Evolutionary conservation across 2,888 invertebrate genomes (phyloP).

Genomic region (Chymomyza amoena): DNA sequence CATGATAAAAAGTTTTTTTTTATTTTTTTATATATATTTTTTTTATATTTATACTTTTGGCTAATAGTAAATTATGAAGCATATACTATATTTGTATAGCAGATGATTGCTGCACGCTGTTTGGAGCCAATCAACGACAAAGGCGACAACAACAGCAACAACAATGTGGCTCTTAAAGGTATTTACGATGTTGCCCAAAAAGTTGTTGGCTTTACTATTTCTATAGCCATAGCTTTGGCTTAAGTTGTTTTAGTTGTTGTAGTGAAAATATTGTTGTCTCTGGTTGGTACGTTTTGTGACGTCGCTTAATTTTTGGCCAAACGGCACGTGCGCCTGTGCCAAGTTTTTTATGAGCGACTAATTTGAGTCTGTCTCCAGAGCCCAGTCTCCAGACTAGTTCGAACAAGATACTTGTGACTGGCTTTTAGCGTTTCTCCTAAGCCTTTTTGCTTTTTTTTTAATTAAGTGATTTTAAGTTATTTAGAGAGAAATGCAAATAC

Average conservation of each 20-base stretch:
- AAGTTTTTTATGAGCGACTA: constrained; percentile 70
- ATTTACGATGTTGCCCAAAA: constrained; percentile 45
- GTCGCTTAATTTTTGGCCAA: constrained; percentile 49
- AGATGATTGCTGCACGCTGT: constrained; percentile 42
- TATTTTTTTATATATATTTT: constrained; percentile 8
- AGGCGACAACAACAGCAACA: constrained; percentile 21
- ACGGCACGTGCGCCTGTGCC: constrained; percentile 72
- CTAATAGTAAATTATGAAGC: constrained; percentile 70
- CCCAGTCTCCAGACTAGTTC: constrained; percentile 16
- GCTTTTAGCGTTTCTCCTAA: constrained; percentile 28
- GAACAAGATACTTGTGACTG: background rate
- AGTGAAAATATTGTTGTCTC: constrained; percentile 50
- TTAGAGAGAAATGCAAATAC: constrained; percentile 16
- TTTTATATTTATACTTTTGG: constrained; percentile 31
- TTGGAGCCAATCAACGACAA: constrained; percentile 62
- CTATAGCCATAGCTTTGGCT: constrained; percentile 1
- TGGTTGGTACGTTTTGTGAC: constrained; percentile 44
- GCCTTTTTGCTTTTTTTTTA: constrained; percentile 19
- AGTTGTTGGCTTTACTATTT: background rate
- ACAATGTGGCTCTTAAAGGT: constrained; percentile 34
- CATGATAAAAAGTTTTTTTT: constrained; percentile 35
- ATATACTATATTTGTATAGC: background rate
- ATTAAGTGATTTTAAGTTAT: constrained; percentile 43
- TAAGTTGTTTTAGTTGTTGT: constrained; percentile 26
- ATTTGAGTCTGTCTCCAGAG: constrained; percentile 44